Percentiles rank a stretch among this genome's conserved stretches.
Evolutionary conservation across 2,113 vertebrate genomes (phyloP).

Genomic region (Cebidichthys violaceus): DNA sequence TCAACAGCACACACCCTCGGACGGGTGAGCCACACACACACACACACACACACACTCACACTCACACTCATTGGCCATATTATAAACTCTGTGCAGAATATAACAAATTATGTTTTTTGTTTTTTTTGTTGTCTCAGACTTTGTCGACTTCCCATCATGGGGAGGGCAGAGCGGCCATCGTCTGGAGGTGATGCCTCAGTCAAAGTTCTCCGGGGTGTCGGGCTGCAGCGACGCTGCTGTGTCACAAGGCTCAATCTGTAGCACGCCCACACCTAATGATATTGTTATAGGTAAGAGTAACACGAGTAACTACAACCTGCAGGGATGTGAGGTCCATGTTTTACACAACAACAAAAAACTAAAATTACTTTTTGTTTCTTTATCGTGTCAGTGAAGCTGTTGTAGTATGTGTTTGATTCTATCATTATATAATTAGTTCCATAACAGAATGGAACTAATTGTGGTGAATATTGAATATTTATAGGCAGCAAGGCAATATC

Average conservation of each 20-base stretch:
- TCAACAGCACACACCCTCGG: constrained; percentile 87
- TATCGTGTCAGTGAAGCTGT: background rate
- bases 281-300: constrained; percentile 91
- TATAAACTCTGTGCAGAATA: background rate
- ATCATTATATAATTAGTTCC: background rate
- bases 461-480: background rate
- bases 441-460: background rate
- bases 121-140: constrained; percentile 82
- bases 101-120: background rate
- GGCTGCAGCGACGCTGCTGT: constrained; percentile 94
- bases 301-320: background rate
- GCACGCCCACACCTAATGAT: constrained; percentile 91
- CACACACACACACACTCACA: background rate
- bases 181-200: constrained; percentile 93
- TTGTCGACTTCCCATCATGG: constrained; percentile 95
- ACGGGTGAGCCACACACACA: constrained; percentile 83
- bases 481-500: constrained; percentile 93
- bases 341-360: background rate
- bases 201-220: constrained; percentile 96
- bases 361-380: background rate
- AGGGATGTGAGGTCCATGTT: background rate
- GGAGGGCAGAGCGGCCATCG: constrained; percentile 92
- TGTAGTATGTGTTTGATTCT: background rate
- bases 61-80: background rate
- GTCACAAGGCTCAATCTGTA: constrained; percentile 92